phyloP scores from a whole-genome alignment of 2,113 vertebrate species.

The Tricholaema leucomelas region DNA sequence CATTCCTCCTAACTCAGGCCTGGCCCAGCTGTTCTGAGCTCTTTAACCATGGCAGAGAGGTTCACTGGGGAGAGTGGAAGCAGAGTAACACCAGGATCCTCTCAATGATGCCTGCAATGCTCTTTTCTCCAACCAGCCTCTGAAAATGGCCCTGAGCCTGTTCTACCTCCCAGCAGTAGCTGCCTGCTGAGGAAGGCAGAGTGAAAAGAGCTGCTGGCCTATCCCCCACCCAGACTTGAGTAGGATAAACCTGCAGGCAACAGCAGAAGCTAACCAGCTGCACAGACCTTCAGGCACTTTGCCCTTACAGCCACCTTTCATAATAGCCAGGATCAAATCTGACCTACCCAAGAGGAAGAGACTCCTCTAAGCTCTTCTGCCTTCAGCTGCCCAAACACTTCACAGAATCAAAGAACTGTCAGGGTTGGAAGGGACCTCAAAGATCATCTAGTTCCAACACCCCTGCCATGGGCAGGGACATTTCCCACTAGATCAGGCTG shows the following conservation, averaged over 20 bases:
- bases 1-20: neutral
- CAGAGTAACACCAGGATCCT: neutral
- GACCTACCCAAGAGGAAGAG: neutral
- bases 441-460: too few species aligned
- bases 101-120: neutral
- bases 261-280: neutral
- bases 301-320: neutral
- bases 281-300: accelerated
- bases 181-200: neutral
- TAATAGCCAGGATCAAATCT: neutral
- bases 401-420: too few species aligned
- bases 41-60: neutral
- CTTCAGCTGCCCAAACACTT: neutral
- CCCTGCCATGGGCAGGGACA: too few species aligned
- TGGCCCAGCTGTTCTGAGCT: neutral
- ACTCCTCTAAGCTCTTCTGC: neutral
- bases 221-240: neutral
- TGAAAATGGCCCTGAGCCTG: neutral
- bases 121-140: neutral
- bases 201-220: neutral
- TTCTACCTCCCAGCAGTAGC: neutral
- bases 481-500: too few species aligned
- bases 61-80: neutral
- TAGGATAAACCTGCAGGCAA: neutral
- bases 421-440: too few species aligned